Evolutionary conservation across 2,113 vertebrate genomes (phyloP).

Genomic region (Saiga tatarica): DNA sequence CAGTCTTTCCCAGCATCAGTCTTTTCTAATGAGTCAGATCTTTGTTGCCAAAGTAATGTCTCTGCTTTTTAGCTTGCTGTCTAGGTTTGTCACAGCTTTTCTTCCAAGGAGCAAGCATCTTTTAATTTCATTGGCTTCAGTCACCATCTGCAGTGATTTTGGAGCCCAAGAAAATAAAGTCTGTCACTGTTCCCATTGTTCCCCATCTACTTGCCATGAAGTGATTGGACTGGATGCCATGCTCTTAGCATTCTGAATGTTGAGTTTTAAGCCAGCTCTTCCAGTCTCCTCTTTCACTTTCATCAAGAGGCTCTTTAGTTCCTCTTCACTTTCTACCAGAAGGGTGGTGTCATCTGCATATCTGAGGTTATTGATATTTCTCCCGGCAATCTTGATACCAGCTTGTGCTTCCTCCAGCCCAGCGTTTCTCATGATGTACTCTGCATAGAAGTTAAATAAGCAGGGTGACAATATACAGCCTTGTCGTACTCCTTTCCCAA

Average conservation of each 20-base stretch:
- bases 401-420: not conserved
- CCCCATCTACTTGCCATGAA: not conserved
- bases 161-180: not conserved
- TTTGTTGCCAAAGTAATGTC: not conserved
- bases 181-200: not conserved
- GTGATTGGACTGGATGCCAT: not conserved
- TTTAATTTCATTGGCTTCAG: not conserved
- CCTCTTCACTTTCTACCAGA: not conserved
- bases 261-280: not conserved
- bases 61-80: not conserved
- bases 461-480: not conserved
- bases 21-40: not conserved
- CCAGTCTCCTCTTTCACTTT: not conserved
- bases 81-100: not conserved
- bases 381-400: not conserved
- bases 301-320: not conserved
- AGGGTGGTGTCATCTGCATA: not conserved
- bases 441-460: not conserved
- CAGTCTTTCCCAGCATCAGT: not conserved
- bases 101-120: not conserved
- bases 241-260: not conserved
- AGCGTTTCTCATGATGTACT: not conserved
- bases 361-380: not conserved
- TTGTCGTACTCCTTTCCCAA: not conserved
- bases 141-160: not conserved